Evolutionary conservation across 2,888 invertebrate genomes (phyloP).

Genomic region (Bhutanitis thaidina): DNA sequence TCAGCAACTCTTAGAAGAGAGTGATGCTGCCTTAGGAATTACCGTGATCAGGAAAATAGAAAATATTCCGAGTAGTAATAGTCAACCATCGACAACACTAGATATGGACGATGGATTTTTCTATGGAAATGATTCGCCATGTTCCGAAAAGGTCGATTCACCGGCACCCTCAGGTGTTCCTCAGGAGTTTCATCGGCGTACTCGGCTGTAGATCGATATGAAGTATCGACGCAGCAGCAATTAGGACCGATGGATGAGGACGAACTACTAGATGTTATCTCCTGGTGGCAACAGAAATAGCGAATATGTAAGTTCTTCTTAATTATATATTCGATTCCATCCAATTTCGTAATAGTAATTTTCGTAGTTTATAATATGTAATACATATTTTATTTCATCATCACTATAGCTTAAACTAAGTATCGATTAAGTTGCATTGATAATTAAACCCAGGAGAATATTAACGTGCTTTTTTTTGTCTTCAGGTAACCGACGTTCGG

Average conservation of each 20-base stretch:
- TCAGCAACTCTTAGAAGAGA: slow-evolving; percentile 88
- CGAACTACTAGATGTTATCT: slow-evolving; percentile 91
- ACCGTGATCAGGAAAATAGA: slow-evolving; percentile 70
- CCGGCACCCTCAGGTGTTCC: slow-evolving; percentile 87
- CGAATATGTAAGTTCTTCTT: slow-evolving; percentile 47
- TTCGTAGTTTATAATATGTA: too few relatives aligned
- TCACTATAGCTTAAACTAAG: neutral
- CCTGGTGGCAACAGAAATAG: slow-evolving; percentile 90
- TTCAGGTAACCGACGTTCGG: slow-evolving; percentile 45
- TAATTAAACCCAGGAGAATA: neutral
- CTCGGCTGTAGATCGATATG: slow-evolving; percentile 66
- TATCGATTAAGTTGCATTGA: neutral
- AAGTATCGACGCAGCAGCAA: slow-evolving; percentile 68
- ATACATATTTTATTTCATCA: neutral
- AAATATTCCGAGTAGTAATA: slow-evolving; percentile 61
- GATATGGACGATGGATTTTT: slow-evolving; percentile 76
- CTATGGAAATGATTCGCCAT: slow-evolving; percentile 76
- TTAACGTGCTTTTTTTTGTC: slow-evolving; percentile 46
- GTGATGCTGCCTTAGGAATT: slow-evolving; percentile 81
- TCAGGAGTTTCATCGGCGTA: slow-evolving; percentile 77
- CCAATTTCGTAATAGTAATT: too few relatives aligned
- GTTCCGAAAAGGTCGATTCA: slow-evolving; percentile 85
- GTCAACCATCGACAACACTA: slow-evolving; percentile 59
- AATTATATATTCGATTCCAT: neutral
- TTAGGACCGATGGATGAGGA: slow-evolving; percentile 92